Evolutionary conservation across 2,888 invertebrate genomes (phyloP).

Genomic region (Drosophila parthenogenetica): DNA sequence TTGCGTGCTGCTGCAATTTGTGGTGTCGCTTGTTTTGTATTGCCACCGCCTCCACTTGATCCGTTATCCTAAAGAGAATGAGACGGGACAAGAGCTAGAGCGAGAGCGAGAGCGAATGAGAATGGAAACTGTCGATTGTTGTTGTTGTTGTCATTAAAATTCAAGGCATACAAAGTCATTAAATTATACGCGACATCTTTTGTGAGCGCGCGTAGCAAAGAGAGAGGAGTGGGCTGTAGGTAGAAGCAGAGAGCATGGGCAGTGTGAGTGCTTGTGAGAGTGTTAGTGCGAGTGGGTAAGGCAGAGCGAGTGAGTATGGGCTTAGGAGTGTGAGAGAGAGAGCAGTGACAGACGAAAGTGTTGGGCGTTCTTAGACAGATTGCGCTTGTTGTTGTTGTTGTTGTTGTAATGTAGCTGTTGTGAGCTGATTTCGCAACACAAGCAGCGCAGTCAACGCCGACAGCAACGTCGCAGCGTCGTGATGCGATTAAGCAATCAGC

Average conservation of each 20-base stretch:
- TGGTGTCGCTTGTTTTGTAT: conserved; percentile 74
- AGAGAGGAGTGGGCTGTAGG: conserved; percentile 8
- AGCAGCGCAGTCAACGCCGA: conserved; percentile 32
- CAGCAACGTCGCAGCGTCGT: conserved; percentile 58
- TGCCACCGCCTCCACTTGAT: conserved; percentile 72
- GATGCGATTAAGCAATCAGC: conserved; percentile 80
- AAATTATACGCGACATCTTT: conserved; percentile 82
- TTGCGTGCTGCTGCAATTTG: conserved; percentile 73
- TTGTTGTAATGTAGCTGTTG: conserved; percentile 42
- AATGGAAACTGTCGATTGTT: conserved; percentile 37
- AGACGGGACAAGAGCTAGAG: not conserved
- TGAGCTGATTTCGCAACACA: conserved; percentile 69
- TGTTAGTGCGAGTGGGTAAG: conserved; percentile 1
- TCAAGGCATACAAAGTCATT: conserved; percentile 84
- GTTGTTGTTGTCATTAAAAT: conserved; percentile 80
- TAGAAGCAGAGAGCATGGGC: too few species aligned
- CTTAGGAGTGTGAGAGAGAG: too few species aligned
- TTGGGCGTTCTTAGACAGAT: conserved; percentile 62
- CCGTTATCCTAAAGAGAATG: conserved; percentile 72
- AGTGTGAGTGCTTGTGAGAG: not conserved
- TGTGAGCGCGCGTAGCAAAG: conserved; percentile 47
- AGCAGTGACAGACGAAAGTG: conserved; percentile 44
- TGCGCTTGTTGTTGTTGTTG: conserved; percentile 31
- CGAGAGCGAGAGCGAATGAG: conserved; percentile 2
- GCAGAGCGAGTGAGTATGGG: not conserved